These are phyloP conservation scores for Euplagia quadripunctaria DNA, from an alignment of 2,888 invertebrate genomes.

Conservation along the genomic window DNA sequence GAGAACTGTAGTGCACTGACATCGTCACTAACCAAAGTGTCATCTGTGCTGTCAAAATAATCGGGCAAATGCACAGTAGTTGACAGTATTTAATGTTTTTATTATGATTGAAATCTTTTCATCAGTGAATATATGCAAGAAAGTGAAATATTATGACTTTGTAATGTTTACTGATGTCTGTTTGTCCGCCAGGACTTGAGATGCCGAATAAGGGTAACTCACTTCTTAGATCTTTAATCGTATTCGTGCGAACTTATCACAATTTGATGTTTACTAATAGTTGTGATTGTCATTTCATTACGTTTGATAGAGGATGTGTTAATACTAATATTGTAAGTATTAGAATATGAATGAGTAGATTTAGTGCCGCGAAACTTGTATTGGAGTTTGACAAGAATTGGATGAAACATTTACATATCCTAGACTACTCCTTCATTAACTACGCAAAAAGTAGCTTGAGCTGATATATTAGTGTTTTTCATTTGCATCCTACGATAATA, in stretches of 20 bases:
- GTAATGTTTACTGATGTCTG: slow-evolving; percentile 3
- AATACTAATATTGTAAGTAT: neutral
- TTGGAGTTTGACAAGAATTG: too few relatives aligned
- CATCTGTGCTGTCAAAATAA: slow-evolving; percentile 15
- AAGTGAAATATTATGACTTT: slow-evolving; percentile 5
- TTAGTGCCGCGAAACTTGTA: neutral
- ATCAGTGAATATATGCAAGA: neutral
- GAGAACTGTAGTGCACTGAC: neutral
- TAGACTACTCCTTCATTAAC: too few relatives aligned
- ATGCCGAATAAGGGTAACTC: slow-evolving; percentile 67
- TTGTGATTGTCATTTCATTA: neutral
- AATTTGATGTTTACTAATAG: neutral
- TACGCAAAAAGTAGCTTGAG: too few relatives aligned
- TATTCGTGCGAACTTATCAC: neutral
- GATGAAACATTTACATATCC: too few relatives aligned
- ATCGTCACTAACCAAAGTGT: neutral
- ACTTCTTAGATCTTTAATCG: neutral
- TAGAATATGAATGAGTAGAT: neutral
- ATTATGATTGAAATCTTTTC: slow-evolving; percentile 7
- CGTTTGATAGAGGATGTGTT: neutral
- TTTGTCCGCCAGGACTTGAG: slow-evolving; percentile 10
- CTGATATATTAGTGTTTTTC: too few relatives aligned
- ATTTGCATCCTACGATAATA: too few relatives aligned
- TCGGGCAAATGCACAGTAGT: slow-evolving; percentile 12
- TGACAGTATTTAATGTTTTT: slow-evolving; percentile 23